Base-by-base conservation (phyloP, 2,888 invertebrate genomes). In the Yponomeuta sedellus region DNA sequence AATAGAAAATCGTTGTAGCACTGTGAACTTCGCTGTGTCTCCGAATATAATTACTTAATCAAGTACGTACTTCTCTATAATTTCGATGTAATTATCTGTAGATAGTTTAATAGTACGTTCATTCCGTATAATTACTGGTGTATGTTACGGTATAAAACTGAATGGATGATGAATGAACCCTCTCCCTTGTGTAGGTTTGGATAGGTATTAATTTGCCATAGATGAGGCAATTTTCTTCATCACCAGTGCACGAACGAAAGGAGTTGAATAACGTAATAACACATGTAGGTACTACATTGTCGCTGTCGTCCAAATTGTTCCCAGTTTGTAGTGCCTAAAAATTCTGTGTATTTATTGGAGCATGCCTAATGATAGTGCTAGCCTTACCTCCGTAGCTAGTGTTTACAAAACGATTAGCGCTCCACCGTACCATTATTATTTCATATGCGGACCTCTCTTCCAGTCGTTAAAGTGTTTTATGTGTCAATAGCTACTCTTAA, bases 371-470 rank as follows among this genome's bases (percentile, higher is more conserved):
- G 69, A 62, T 67, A 44, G 66, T 63, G 57, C 11, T 61, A 34
- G 67, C 22, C 10, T 40, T 5, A 62, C 62, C 25, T 34, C 61
- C 22, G 61, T 44, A 40, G 56, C 58, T 56, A 34, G 56, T 70
- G 67, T 70, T 72, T 70, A 67, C 67, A 66, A 57, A 66, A 58
- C 68, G 67, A 71, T 72, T 70, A 70, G 68, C 64, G 68, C 64
- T 65, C 59, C 63, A 20, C 11, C 66, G 68, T 67, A 61, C 67
- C 68, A 68, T 71, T 70, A 70, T 68, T 69, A 70, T 70, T 72
- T 70, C 70, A 70, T 62, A 25, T 10, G 57, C 66, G 34, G 34
- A 10, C 59, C 52, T 20, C 20, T 44, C 52, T 61, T 57, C 28
- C 44, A 65, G 57, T 57, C 59, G 66, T 67, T 20, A 69, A 69